phyloP scores from a whole-genome alignment of 2,888 invertebrate genomes.

The Andrena dorsata region DNA sequence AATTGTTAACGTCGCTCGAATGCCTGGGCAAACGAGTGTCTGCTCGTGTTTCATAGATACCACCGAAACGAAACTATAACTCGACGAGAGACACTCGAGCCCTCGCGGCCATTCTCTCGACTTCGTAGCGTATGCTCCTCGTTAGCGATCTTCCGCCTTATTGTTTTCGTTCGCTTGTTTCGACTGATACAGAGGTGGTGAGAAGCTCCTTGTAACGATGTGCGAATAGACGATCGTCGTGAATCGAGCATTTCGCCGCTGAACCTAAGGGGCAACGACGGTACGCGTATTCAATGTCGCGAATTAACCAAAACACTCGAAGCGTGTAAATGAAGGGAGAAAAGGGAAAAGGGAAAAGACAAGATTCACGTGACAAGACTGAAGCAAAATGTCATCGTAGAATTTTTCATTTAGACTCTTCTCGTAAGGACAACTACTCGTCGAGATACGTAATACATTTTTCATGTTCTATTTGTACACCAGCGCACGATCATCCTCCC shows the following conservation, averaged over 20 bases:
- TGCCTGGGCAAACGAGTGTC: not conserved
- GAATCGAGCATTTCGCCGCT: constrained; percentile 34
- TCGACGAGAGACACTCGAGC: constrained; percentile 33
- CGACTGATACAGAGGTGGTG: constrained; percentile 9
- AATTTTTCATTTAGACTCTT: constrained; percentile 32
- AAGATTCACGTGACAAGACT: constrained; percentile 44
- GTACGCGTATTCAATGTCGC: not conserved
- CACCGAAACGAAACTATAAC: constrained; percentile 41
- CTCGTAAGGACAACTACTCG: constrained; percentile 9
- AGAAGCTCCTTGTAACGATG: constrained; percentile 2
- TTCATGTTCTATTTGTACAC: constrained; percentile 23
- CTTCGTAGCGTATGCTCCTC: constrained; percentile 32
- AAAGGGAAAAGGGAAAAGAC: not conserved
- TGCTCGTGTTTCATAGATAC: constrained; percentile 53
- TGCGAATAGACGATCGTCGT: constrained; percentile 7
- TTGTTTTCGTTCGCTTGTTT: constrained; percentile 27
- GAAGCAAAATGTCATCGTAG: constrained; percentile 34
- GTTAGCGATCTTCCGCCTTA: constrained; percentile 28
- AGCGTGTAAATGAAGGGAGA: not conserved
- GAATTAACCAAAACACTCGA: constrained; percentile 8
- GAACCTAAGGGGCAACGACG: not conserved
- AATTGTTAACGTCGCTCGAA: constrained; percentile 4
- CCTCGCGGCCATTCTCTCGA: constrained; percentile 40
- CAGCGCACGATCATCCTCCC: constrained; percentile 26
- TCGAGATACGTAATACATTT: constrained; percentile 26